Base-by-base conservation (phyloP, 2,797 vertebrate species). In the Schizopygopsis malacanthus region DNA sequence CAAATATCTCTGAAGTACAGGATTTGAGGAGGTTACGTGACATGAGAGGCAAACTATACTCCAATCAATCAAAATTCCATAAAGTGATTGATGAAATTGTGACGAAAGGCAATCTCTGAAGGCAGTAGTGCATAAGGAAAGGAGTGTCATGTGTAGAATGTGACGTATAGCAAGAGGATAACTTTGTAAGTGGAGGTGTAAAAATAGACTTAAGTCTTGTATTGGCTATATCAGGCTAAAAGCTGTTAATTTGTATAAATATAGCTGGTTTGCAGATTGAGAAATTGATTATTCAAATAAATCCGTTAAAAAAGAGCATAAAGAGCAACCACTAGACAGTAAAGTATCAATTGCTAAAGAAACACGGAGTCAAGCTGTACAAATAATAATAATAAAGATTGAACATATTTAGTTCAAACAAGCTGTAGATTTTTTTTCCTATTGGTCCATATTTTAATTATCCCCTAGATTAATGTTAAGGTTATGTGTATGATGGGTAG, bases 1-100 rank as follows among this genome's bases (percentile, higher is more conserved):
- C 84, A 85, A 85, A 80, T 43, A 37, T 47, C 63, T 79, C 41
- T 13, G 39, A 80, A 65, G 59, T 41, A 11, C 75, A 39, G 56
- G 43, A 52, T 83, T 65, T 65, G 8, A 50, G 13, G 9, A 52
- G 9, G 7, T 43, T 69, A 37, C 11, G 11, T 67, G 43, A 22
- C 43, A 9, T 3, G 6, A n/a, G 6, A 67, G 18, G 18, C 18
- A 5, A 67, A 50, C 2, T 22, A 67, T 22, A 10, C 18, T 61
- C 4, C 22, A 13, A 28, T 43, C 4, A 18, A 25, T 79, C 22
- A n/a, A 25, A 28, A 61, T 79, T 16, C 12, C 7, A 61, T 16
- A 22, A 43, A 25, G 15, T 50, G 28, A 75, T 28, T 52, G 9
- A 75, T 56, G 1, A 7, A 78, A 56, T 78, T 39, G 18, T 7